phyloP scores from a whole-genome alignment of 2,797 vertebrate genomes.

The Alca torda region DNA sequence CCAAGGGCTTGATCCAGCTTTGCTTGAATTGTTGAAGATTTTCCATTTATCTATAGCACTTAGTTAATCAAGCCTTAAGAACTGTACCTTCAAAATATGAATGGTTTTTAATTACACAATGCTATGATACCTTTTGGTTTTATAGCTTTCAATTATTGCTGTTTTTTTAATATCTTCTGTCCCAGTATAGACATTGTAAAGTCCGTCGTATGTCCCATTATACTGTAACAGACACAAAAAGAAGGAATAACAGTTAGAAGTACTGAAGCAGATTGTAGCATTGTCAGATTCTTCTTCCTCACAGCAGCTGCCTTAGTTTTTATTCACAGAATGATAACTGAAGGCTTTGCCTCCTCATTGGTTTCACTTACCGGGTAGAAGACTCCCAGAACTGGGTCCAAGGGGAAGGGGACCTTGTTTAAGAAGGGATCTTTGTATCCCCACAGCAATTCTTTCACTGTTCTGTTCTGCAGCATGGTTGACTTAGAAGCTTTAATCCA shows the following conservation, averaged over 20 bases:
- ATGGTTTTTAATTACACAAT: not conserved
- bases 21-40: not conserved
- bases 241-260: not conserved
- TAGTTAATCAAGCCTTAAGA: not conserved
- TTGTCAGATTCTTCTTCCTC: not conserved
- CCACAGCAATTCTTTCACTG: slow-evolving; percentile 89
- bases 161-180: slow-evolving; percentile 84
- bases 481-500: slow-evolving; percentile 76
- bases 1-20: not conserved
- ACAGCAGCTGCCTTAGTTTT: not conserved
- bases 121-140: slow-evolving; percentile 77
- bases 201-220: slow-evolving; percentile 85
- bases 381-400: slow-evolving; percentile 71
- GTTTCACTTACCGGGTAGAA: slow-evolving; percentile 84
- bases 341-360: not conserved
- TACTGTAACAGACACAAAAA: slow-evolving; percentile 79
- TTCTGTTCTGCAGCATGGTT: slow-evolving; percentile 84
- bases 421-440: slow-evolving; percentile 88
- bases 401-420: not conserved
- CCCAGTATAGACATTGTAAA: slow-evolving; percentile 85
- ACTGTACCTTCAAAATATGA: not conserved
- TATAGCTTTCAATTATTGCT: slow-evolving; percentile 83
- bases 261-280: not conserved
- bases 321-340: not conserved
- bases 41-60: not conserved